phyloP scores from a whole-genome alignment of 2,113 vertebrate species.

The Tragelaphus scriptus region DNA sequence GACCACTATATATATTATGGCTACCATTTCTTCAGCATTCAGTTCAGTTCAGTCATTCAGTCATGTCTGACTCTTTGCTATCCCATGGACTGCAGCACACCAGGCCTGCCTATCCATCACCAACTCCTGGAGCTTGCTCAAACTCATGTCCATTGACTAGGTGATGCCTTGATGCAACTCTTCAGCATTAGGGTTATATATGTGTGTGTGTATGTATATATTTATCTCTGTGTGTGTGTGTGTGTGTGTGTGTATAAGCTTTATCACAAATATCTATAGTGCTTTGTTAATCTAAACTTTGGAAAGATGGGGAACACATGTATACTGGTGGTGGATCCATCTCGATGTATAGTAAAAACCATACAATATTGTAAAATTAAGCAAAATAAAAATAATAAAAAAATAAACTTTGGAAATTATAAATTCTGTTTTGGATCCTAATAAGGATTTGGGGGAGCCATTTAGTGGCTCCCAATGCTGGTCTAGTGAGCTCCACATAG shows the following conservation, averaged over 20 bases:
- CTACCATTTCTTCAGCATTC: neutral
- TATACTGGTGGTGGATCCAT: too few species aligned
- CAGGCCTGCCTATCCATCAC: neutral
- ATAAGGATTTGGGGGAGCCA: neutral
- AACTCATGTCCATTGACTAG: neutral
- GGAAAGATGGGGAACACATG: neutral
- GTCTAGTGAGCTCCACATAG: neutral
- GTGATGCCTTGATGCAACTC: neutral
- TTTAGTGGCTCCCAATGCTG: neutral
- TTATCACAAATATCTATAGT: neutral
- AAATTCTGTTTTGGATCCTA: neutral
- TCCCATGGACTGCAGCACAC: neutral
- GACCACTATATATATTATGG: neutral
- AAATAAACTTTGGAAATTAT: neutral
- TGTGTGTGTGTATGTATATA: neutral
- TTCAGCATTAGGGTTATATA: neutral
- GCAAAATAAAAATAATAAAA: too few species aligned
- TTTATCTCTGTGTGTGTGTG: fast-evolving
- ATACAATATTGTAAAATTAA: too few species aligned
- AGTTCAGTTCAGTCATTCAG: neutral
- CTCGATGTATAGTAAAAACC: too few species aligned
- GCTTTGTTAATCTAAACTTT: neutral
- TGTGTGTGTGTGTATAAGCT: neutral
- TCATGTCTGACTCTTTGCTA: neutral
- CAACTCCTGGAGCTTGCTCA: neutral